A percentile compares a stretch with the other conserved stretches of the same genome.
Evolutionary conservation across 2,113 vertebrate species (phyloP).

Genomic region (Amblyopsis rosae): DNA sequence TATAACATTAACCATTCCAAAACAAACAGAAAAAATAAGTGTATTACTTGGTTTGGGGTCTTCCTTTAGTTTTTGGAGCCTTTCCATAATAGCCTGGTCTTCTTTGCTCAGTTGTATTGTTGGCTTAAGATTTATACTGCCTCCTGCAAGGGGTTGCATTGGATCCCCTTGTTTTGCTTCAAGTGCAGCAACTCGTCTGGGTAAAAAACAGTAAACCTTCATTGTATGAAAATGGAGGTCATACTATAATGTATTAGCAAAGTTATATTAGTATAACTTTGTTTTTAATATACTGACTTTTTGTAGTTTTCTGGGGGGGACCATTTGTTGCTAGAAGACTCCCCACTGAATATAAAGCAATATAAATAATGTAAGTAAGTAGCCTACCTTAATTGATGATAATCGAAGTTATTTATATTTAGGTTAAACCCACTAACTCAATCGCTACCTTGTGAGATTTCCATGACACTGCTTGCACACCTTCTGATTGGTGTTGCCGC

Average conservation of each 20-base stretch:
- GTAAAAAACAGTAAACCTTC: conserved; percentile 28
- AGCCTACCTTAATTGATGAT: neutral
- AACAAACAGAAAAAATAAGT: neutral
- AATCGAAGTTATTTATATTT: neutral
- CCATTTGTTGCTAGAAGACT: conserved; percentile 76
- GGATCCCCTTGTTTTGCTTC: conserved; percentile 83
- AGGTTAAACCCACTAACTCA: neutral
- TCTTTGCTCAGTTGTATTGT: conserved; percentile 79
- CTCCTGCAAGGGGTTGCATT: conserved; percentile 44
- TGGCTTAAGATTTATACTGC: conserved; percentile 41
- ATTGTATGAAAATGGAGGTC: neutral
- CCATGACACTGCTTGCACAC: conserved; percentile 91
- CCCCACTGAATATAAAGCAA: conserved; percentile 72
- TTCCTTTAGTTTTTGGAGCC: conserved; percentile 88
- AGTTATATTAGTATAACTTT: conserved; percentile 17
- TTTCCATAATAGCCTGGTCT: conserved; percentile 87
- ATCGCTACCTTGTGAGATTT: conserved; percentile 84
- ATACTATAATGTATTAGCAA: neutral
- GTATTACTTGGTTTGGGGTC: conserved; percentile 85
- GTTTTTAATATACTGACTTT: conserved; percentile 78
- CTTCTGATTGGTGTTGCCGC: conserved; percentile 85
- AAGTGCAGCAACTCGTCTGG: conserved; percentile 87
- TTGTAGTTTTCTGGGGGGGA: conserved; percentile 92
- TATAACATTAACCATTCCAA: neutral
- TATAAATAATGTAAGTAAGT: conserved; percentile 1